Conservation (phyloP, 2,888 invertebrate species). For the Pharmacophagus antenor region DNA sequence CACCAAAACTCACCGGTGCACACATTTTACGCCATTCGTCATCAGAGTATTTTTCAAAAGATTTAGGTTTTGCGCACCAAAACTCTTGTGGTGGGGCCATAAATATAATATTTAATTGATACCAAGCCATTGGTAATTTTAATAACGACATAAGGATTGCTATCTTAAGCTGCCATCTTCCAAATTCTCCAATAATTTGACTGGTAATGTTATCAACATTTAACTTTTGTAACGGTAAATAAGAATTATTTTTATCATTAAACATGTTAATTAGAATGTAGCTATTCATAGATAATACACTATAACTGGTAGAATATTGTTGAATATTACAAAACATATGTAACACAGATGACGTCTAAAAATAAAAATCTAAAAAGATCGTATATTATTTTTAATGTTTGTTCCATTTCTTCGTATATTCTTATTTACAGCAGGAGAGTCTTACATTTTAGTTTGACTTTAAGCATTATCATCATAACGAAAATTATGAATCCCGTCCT, state of each 20-base stretch:
- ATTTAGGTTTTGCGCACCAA: conserved; percentile 75
- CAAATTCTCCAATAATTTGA: conserved; percentile 78
- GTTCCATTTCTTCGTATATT: too few relatives aligned
- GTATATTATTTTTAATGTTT: too few relatives aligned
- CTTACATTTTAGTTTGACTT: too few relatives aligned
- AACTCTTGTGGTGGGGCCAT: conserved; percentile 82
- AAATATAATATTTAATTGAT: conserved; percentile 82
- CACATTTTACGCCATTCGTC: conserved; percentile 70
- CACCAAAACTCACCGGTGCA: conserved; percentile 53
- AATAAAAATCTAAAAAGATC: too few relatives aligned
- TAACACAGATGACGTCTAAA: not conserved
- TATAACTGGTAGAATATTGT: not conserved
- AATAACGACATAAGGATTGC: conserved; percentile 78
- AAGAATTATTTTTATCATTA: conserved; percentile 19
- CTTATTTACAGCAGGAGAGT: too few relatives aligned
- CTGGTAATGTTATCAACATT: conserved; percentile 49
- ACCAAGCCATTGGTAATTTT: conserved; percentile 83
- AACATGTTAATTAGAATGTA: conserved; percentile 15
- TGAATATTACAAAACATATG: not conserved
- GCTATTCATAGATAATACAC: not conserved
- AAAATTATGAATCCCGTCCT: too few relatives aligned
- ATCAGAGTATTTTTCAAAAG: conserved; percentile 47
- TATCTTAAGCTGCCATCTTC: conserved; percentile 80
- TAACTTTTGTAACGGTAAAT: conserved; percentile 19
- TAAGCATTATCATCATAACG: too few relatives aligned